Conservation (phyloP, 2,113 vertebrate species). For the Neolamprologus brichardi region DNA sequence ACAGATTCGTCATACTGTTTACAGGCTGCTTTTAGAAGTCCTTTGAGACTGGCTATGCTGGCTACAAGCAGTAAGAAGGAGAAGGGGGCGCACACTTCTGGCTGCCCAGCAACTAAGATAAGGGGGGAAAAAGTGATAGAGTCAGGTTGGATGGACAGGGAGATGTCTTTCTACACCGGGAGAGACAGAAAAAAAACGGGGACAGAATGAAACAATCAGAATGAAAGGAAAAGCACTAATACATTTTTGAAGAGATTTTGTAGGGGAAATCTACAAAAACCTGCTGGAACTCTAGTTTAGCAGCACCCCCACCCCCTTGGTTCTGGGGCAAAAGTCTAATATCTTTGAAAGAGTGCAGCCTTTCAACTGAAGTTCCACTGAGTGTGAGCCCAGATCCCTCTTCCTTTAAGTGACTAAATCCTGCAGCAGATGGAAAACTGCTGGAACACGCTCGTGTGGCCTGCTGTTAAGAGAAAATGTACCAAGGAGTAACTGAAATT, state of each 20-base stretch:
- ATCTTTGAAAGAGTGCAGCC: slow-evolving; percentile 24
- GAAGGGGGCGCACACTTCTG: background rate
- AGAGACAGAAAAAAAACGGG: background rate
- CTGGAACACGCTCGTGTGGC: background rate
- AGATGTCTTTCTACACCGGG: background rate
- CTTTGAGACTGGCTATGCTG: slow-evolving; percentile 28
- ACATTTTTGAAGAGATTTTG: background rate
- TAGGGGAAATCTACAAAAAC: background rate
- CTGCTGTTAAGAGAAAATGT: background rate
- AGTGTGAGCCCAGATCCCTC: background rate
- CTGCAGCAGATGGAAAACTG: background rate
- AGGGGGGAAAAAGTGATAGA: background rate
- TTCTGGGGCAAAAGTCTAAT: slow-evolving; percentile 15
- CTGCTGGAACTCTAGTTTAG: too few species aligned
- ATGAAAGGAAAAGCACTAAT: slow-evolving; percentile 1
- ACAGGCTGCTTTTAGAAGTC: slow-evolving; percentile 48
- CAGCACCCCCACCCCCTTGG: background rate
- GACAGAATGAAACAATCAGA: background rate
- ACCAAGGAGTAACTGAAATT: background rate
- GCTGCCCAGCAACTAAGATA: background rate
- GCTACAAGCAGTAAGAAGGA: background rate
- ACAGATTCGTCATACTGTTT: slow-evolving; percentile 44
- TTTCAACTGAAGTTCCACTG: slow-evolving; percentile 9
- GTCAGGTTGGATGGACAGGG: background rate
- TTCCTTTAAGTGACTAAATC: background rate